Evolutionary conservation across 2,113 vertebrate species (phyloP).

Genomic region (Rhagologus leucostigma): DNA sequence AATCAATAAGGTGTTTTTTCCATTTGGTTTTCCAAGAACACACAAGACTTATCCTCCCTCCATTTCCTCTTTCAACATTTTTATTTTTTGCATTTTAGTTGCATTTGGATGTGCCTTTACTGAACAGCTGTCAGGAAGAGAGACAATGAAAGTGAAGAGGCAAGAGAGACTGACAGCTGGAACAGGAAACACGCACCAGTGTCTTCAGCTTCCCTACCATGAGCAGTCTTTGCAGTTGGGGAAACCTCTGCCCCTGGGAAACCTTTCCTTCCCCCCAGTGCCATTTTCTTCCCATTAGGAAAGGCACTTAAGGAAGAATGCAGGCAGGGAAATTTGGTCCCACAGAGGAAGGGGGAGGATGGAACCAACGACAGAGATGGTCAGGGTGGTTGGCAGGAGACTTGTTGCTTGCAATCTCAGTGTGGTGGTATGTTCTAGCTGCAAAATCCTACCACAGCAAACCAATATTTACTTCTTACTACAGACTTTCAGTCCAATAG

Average conservation of each 20-base stretch:
- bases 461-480: background rate
- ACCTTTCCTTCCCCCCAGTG: background rate
- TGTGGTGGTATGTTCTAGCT: background rate
- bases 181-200: background rate
- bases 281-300: background rate
- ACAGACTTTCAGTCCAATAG: background rate
- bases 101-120: background rate
- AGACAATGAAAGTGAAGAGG: background rate
- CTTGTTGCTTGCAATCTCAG: background rate
- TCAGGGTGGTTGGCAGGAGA: background rate
- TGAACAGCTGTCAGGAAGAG: background rate
- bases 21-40: background rate
- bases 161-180: background rate
- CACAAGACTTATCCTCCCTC: background rate
- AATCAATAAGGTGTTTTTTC: background rate
- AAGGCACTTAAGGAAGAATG: background rate
- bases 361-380: rapidly evolving
- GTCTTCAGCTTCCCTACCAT: background rate
- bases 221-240: background rate
- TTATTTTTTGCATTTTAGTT: background rate
- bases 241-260: background rate
- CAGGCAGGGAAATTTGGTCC: background rate
- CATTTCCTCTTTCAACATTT: background rate
- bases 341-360: background rate
- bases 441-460: background rate